Evolutionary conservation across 2,888 invertebrate genomes (phyloP).

Genomic region (Cremastobaeus sp.): DNA sequence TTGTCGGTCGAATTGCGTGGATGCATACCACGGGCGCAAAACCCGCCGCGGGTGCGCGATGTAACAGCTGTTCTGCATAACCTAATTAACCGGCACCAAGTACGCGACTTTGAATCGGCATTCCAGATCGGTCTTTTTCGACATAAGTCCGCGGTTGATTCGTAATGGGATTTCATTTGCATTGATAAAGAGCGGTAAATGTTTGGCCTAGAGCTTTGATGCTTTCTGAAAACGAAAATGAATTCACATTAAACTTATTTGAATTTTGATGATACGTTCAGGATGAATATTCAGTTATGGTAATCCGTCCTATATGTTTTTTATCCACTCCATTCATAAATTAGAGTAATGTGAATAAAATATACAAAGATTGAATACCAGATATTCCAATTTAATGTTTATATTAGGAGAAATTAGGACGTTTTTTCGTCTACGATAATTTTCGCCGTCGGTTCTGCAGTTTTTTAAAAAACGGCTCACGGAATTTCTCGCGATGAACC

Average conservation of each 20-base stretch:
- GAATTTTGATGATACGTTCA: slow-evolving; percentile 13
- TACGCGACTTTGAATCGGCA: slow-evolving; percentile 58
- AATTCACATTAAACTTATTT: slow-evolving; percentile 20
- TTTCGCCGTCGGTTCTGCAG: no score
- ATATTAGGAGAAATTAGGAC: no score
- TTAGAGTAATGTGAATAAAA: not conserved
- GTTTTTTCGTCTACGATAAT: no score
- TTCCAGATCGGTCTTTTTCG: slow-evolving; percentile 11
- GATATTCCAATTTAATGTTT: no score
- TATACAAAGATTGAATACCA: not conserved
- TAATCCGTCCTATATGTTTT: not conserved
- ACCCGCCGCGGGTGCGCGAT: slow-evolving; percentile 30
- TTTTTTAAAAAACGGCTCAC: no score
- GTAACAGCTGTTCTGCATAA: slow-evolving; percentile 72
- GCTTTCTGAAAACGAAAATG: slow-evolving; percentile 18
- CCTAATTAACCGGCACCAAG: slow-evolving; percentile 66
- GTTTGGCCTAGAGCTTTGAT: slow-evolving; percentile 14
- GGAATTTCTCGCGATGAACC: no score
- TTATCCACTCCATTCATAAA: not conserved
- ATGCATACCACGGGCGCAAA: slow-evolving; percentile 38
- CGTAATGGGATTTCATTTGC: slow-evolving; percentile 21
- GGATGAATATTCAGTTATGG: slow-evolving; percentile 15
- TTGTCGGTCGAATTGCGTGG: slow-evolving; percentile 46
- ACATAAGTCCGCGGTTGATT: slow-evolving; percentile 25
- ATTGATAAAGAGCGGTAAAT: slow-evolving; percentile 16